Base-by-base conservation (phyloP, 2,113 vertebrate genomes). In the Onychostruthus taczanowskii region DNA sequence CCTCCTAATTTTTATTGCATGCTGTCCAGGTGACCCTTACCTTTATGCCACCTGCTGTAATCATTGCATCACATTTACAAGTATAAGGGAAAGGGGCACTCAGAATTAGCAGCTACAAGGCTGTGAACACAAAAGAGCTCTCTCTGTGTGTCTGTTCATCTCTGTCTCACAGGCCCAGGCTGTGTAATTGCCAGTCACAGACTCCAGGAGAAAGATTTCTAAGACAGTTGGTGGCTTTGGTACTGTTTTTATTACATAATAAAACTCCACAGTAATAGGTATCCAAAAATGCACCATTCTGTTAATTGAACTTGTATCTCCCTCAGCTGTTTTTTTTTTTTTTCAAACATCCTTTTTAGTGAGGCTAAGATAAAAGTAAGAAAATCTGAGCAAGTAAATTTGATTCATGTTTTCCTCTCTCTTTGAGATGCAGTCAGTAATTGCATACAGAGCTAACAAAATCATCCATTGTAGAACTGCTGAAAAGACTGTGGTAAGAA, bases 401-500 rank as follows among this genome's bases (percentile, higher is more conserved):
- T 47, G 41, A 44, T 62, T 77, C 26, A 5, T 10, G 21, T 67
- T 67, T 84, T 92, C 66, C 90, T 75, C 43, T 63, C 44, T 80
- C 73, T 83, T 80, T 93, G 88, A 94, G 46, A 88, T 90, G 37
- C 30, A 62, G 39, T 66, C 52, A 79, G 47, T 94, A 87, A 78
- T 31, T 93, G 87, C 69, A 50, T 49, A 80, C 82, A 43, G 77
- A 94, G 41, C 49, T 24, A 64, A 75, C 59, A 31, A 73, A 95
- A 93, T 52, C 43, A 23, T 55, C 93, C 20, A 56, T 89, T 93
- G 85, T 62, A 44, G 31, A 82, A 80, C 84, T 53, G 70, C 85
- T 95, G 89, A 95, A 97, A 97, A 96, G 93, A 83, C 56, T 44
- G 27, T 44, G 41, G 62, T 67, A 86, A 91, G 27, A 80, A 72